These are phyloP conservation scores for Drosophila lacertosa DNA, from an alignment of 1,140 invertebrate species.

Conservation along the genomic window DNA sequence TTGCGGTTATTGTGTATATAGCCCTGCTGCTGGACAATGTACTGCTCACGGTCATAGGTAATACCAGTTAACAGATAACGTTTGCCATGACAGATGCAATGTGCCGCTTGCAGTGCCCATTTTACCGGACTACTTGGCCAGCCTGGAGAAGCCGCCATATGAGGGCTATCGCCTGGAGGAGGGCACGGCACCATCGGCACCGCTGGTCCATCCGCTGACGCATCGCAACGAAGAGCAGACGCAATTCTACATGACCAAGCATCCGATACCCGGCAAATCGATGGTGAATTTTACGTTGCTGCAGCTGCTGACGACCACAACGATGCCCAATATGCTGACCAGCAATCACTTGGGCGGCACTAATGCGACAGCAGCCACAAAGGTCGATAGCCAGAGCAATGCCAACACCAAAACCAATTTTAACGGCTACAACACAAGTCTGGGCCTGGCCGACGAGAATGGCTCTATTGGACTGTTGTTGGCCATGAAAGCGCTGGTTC, in stretches of 20 bases:
- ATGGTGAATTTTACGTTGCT: constrained; percentile 78
- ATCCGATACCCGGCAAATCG: constrained; percentile 85
- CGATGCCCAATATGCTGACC: constrained; percentile 27
- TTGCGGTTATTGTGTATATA: constrained; percentile 87
- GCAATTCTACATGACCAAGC: constrained; percentile 74
- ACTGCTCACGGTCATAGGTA: constrained; percentile 91
- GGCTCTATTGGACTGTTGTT: constrained; percentile 91
- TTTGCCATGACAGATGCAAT: constrained; percentile 13
- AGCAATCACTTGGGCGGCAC: constrained; percentile 56
- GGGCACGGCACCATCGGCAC: constrained; percentile 4
- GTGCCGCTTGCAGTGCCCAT: constrained; percentile 89
- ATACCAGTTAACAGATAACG: constrained; percentile 62
- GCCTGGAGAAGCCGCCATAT: constrained; percentile 84
- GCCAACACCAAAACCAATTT: constrained; percentile 19
- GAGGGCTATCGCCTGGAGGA: constrained; percentile 6
- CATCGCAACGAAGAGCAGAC: constrained; percentile 39
- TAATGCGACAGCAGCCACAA: constrained; percentile 50
- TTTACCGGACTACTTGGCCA: constrained; percentile 91
- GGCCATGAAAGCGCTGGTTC: constrained; percentile 94
- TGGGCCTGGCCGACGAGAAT: constrained; percentile 86
- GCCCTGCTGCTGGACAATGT: constrained; percentile 91
- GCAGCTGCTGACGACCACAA: constrained; percentile 47
- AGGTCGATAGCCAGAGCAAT: constrained; percentile 17
- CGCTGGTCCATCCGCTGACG: constrained; percentile 35
- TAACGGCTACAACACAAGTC: constrained; percentile 23